Conservation (phyloP, 2,888 invertebrate genomes). For the Slavum lentiscoides region DNA sequence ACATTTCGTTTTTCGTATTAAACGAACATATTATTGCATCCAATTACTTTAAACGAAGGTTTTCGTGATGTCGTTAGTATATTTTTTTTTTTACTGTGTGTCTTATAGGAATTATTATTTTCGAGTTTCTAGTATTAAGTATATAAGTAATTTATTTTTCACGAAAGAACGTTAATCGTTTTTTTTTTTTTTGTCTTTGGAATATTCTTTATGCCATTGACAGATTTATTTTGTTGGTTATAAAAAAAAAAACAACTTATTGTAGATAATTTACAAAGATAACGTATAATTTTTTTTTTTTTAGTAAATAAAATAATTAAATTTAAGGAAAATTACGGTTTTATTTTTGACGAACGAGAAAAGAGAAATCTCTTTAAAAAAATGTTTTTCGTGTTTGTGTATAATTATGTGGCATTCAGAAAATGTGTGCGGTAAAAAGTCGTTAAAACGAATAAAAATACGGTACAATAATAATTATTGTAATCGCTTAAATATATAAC, state of each 20-base stretch:
- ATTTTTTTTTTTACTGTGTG: background rate
- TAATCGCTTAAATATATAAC: background rate
- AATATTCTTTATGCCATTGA: background rate
- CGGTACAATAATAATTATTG: background rate
- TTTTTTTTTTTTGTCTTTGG: background rate
- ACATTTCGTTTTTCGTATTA: constrained; percentile 3
- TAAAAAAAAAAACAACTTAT: background rate
- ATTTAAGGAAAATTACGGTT: background rate
- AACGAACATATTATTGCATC: background rate
- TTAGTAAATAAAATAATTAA: constrained; percentile 3
- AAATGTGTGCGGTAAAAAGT: background rate
- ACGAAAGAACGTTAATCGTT: background rate
- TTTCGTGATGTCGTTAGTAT: constrained; percentile 3
- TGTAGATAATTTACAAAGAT: background rate
- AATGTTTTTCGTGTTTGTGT: constrained; percentile 3
- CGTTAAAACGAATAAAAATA: constrained; percentile 13
- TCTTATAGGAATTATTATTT: background rate
- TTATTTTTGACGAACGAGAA: background rate
- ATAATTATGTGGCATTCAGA: constrained; percentile 23
- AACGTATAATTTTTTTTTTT: background rate
- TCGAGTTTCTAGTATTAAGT: background rate
- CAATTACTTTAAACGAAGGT: constrained; percentile 14
- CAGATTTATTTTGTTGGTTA: background rate
- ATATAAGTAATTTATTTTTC: constrained; percentile 16
- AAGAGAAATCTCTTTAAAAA: constrained; percentile 21